These are phyloP conservation scores for Bufotes viridis DNA, from an alignment of 2,797 vertebrate species.

Conservation along the genomic window DNA sequence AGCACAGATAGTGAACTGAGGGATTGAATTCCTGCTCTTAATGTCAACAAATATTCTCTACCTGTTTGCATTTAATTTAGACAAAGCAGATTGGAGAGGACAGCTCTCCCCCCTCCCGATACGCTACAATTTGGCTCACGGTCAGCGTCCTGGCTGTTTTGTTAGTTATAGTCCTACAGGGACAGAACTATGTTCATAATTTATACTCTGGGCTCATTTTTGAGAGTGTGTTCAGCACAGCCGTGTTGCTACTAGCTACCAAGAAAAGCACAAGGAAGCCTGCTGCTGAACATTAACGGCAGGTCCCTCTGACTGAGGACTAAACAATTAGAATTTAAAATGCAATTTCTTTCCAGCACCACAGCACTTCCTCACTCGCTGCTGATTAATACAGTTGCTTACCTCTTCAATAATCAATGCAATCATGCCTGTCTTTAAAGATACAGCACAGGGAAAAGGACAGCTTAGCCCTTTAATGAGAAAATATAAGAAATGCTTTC, in stretches of 20 bases:
- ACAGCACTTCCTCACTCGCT: slow-evolving; percentile 30
- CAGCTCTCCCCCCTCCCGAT: slow-evolving; percentile 2
- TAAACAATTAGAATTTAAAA: slow-evolving; percentile 60
- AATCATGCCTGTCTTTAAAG: slow-evolving; percentile 44
- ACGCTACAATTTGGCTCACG: slow-evolving; percentile 18
- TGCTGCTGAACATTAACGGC: slow-evolving; percentile 27
- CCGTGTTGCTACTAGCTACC: slow-evolving; percentile 46
- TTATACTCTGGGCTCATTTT: slow-evolving; percentile 33
- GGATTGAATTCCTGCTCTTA: background rate
- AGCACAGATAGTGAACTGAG: background rate
- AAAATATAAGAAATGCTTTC: slow-evolving; percentile 19
- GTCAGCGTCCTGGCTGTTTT: slow-evolving; percentile 38
- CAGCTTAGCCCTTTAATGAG: slow-evolving; percentile 27
- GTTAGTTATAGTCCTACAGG: slow-evolving; percentile 33
- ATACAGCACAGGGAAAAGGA: slow-evolving; percentile 8
- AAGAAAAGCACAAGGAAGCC: slow-evolving; percentile 31
- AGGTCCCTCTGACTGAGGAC: slow-evolving; percentile 33
- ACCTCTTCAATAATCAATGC: slow-evolving; percentile 54
- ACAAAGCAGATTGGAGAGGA: background rate
- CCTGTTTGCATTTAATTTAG: slow-evolving; percentile 3
- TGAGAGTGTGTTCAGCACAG: slow-evolving; percentile 24
- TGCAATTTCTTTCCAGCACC: slow-evolving; percentile 54
- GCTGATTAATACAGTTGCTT: slow-evolving; percentile 56
- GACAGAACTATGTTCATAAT: slow-evolving; percentile 42
- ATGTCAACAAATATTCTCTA: background rate